Base-by-base conservation (phyloP, 23 tunicate genomes). In the Ascidia mentula region DNA sequence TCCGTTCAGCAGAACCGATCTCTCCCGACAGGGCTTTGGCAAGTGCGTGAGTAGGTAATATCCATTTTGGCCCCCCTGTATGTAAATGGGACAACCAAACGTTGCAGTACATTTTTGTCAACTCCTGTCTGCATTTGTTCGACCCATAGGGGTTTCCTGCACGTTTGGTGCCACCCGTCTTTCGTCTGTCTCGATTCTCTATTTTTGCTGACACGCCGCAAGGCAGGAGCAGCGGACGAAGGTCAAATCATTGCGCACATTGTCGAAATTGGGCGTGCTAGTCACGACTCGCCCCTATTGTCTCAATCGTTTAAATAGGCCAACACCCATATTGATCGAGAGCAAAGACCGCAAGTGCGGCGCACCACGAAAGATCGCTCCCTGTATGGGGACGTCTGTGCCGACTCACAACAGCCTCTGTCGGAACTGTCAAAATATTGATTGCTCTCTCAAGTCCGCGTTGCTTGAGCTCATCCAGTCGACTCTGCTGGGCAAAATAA, bases 271-370 rank as follows among this genome's bases (percentile, higher is more conserved):
- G 65, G 65, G 65, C 65, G 65, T 53, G 65, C 65, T 53, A 5
- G 65, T 53, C 65, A 28, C 65, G 65, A 53, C 65, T 53, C 65
- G 65, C 65, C 65, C 65, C 65, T 53, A 53, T 53, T 53, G 65
- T 53, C 65, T 53, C 65, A 28, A 53, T 53, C 65, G 65, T 53
- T 53, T 53, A 53, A 53, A 53, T 26, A 53, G 65, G 65, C 28
- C 65, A 53, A 53, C 65, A 53, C 65, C 65, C 65, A 53, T 53
- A 53, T 53, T 53, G 65, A 53, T 53, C 65, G 65, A 53, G 65
- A 53, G 65, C 65, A 53, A 53, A 53, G 65, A 53, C 65, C 65
- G 13, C 65, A 53, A 53, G 65, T 53, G 65, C 65, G 28, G 65
- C 65, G 65, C 65, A 28, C 22, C 65, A 28, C 65, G 65, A 53